Conservation (phyloP, 2,888 invertebrate species). For the Silvanus unidentatus region DNA sequence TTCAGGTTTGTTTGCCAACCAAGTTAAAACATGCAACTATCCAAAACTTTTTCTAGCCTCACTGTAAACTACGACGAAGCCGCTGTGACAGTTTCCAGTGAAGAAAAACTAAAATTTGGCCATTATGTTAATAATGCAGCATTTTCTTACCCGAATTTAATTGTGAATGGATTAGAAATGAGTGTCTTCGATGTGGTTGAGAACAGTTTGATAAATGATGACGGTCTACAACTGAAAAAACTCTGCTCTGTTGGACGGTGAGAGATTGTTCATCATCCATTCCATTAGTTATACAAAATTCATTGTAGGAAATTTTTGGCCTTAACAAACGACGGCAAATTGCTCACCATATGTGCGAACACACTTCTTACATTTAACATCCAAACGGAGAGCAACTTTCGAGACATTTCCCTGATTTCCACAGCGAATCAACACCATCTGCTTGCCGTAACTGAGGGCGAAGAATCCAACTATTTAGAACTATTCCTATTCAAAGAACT, state of each 20-base stretch:
- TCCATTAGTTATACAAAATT: too few relatives aligned
- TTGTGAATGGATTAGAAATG: conserved; percentile 16
- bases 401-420: not conserved
- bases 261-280: conserved; percentile 5
- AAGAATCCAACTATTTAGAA: not conserved
- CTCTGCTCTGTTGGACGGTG: conserved; percentile 16
- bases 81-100: too few relatives aligned
- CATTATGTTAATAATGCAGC: not conserved
- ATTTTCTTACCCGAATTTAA: conserved; percentile 18
- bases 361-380: conserved; percentile 19
- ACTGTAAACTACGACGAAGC: too few relatives aligned
- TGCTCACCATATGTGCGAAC: conserved; percentile 20
- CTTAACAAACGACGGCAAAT: conserved; percentile 19
- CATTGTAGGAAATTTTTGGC: conserved; percentile 22
- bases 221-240: conserved; percentile 12
- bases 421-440: too few relatives aligned
- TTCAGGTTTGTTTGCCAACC: too few relatives aligned
- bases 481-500: not conserved
- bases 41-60: too few relatives aligned
- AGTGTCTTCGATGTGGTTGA: conserved; percentile 17
- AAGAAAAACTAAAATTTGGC: too few relatives aligned
- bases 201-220: conserved; percentile 8
- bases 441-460: not conserved
- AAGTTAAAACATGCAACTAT: too few relatives aligned
- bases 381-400: conserved; percentile 7